Evolutionary conservation across 2,888 invertebrate genomes (phyloP), one percentile per base, ranked within the genome.

Genomic region (Drosophila mimetica): DNA sequence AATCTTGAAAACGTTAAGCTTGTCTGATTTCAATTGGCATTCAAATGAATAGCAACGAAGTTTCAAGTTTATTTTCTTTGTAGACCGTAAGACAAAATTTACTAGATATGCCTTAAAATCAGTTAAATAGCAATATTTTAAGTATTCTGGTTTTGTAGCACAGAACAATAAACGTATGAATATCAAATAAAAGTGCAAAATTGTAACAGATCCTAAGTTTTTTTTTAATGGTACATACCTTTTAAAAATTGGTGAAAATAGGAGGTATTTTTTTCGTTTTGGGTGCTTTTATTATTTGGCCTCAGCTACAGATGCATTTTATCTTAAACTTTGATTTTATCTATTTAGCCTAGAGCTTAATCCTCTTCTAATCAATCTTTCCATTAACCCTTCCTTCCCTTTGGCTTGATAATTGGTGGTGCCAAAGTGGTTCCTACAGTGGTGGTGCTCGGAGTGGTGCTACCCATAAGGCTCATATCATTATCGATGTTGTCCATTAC

Each of bases 401-500:
- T 73, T 44, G 59, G 37, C 41, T 77, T 83, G 18, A 2, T 28
- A 14, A 34, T 52, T 22, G 73, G 37, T 14, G 75, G 8, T n/a
- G 67, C 39, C 36, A 14, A 30, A 25, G 74, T 54, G 16, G 74
- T 69, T 36, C 67, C 64, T 3, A 22, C 30, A n/a, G 47, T 16
- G 6, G 65, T 69, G 32, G 71, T 55, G n/a, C 77, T 55, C 11
- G 70, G 32, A 7, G 77, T 54, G 7, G 79, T 70, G 51, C 75
- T 54, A 28, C 74, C 67, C 51, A 79, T 42, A 51, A 82, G 30
- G 18, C 78, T 86, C 81, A 75, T 78, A 34, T 80, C 77, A 54
- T 83, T 79, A 18, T 77, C 67, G 65, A 89, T 36, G 46, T 76
- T 86, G 48, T 88, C 87, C 73, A 80, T 77, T 5, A 79, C 52